These are phyloP conservation scores for Macrotis lagotis DNA, from an alignment of 2,113 vertebrate genomes.

Conservation along the genomic window DNA sequence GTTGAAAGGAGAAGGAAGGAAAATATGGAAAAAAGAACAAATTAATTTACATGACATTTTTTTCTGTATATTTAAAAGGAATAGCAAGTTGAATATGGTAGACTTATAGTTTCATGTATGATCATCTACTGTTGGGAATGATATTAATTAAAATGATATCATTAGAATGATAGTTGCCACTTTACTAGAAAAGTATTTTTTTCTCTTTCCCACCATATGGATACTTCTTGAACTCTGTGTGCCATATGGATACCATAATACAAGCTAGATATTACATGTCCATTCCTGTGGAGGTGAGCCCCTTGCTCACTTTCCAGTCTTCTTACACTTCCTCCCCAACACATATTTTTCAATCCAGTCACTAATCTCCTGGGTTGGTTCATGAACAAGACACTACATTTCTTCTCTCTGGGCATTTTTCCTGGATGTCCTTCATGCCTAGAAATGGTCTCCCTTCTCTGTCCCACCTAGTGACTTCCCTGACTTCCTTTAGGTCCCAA, in stretches of 20 bases:
- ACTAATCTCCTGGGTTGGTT: not conserved
- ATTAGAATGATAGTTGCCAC: not conserved
- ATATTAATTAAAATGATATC: too few species aligned
- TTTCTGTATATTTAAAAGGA: too few species aligned
- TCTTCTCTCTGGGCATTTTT: not conserved
- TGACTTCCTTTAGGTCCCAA: not conserved
- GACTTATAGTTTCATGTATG: too few species aligned
- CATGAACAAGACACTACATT: not conserved
- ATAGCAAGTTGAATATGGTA: too few species aligned
- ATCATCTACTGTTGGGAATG: not conserved
- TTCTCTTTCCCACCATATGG: not conserved
- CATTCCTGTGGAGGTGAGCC: too few species aligned
- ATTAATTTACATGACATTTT: too few species aligned
- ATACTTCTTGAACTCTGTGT: not conserved
- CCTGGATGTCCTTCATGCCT: not conserved
- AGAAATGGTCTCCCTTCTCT: not conserved
- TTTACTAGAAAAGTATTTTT: not conserved
- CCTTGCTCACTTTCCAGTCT: not conserved
- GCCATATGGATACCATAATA: not conserved
- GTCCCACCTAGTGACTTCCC: not conserved
- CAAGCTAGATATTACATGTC: not conserved
- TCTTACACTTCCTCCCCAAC: not conserved
- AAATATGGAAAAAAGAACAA: too few species aligned
- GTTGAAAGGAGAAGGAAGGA: too few species aligned
- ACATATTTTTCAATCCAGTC: not conserved